Conservation (phyloP, 2,888 invertebrate genomes). For the Entomobrya multifasciata region DNA sequence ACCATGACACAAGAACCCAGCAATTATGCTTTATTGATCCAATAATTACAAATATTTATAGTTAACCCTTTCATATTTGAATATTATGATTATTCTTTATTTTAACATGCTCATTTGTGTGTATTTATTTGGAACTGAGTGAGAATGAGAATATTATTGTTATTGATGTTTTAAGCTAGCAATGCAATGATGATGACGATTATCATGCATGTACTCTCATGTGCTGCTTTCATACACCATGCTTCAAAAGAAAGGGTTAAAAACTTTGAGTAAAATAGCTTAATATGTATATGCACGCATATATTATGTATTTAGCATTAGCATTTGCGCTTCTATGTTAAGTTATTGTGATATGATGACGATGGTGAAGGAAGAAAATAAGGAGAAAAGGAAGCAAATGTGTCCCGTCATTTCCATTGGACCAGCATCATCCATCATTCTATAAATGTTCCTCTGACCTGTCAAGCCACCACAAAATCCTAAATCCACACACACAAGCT, state of each 20-base stretch:
- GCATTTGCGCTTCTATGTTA: too few species aligned
- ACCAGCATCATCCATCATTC: conserved; percentile 70
- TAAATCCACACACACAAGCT: neutral
- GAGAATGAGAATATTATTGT: neutral
- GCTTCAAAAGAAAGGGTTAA: neutral
- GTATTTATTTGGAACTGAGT: neutral
- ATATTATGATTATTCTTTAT: too few species aligned
- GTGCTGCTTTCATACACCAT: too few species aligned
- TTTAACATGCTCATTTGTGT: neutral
- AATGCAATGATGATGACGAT: conserved; percentile 26
- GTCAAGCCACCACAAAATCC: conserved; percentile 59
- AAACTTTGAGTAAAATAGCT: too few species aligned
- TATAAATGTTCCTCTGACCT: conserved; percentile 69
- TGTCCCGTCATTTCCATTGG: conserved; percentile 69
- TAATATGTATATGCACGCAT: too few species aligned
- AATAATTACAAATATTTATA: neutral
- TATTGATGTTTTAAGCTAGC: too few species aligned
- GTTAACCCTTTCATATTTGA: too few species aligned
- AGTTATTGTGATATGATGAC: too few species aligned
- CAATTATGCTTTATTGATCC: conserved; percentile 7
- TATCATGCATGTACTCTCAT: conserved; percentile 24
- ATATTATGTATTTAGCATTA: too few species aligned
- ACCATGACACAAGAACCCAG: neutral
- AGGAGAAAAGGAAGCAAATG: conserved; percentile 65
- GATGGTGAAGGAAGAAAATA: conserved; percentile 26